Base-by-base conservation (phyloP, 2,113 vertebrate genomes). In the Elachura formosa region DNA sequence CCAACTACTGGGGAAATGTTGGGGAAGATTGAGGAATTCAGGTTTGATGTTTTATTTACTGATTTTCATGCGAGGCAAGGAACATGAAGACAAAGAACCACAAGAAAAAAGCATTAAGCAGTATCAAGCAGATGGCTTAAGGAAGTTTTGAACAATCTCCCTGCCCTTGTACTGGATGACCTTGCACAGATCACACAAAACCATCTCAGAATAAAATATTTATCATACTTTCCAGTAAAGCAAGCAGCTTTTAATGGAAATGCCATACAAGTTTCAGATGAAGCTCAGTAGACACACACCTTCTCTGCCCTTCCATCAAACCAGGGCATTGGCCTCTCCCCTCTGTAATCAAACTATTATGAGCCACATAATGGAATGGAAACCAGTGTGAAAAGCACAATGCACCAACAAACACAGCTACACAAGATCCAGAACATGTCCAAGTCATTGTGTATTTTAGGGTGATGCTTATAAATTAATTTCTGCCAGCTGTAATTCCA, bases 381-480 rank as follows among this genome's bases (percentile, higher is more conserved):
- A 84, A 71, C 5, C n/a, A 48, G 38, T 5, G 25, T n/a, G 69
- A 68, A 61, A 89, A 84, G 45, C 61, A 23, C 34, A 89, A 46
- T 1, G 17, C 69, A 59, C 28, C 48, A 28, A 71, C 23, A 54
- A 86, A 31, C 6, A 12, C 38, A 48, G 56, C 45, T 36, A 52
- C 7, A 15, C 1, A 12, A 55, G 24, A 59, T 13, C 77, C 77
- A 5, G 18, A 84, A 77, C 0, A 2, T 8, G 19, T 5, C 64
- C 26, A 1, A 0, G 0, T 11, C 21, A 4, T 6, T 52, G 40
- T 11, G 12, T 31, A 18, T 48, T 71, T 84, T 6, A 52, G 48
- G 61, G 1, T 33, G 45, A 78, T 15, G 58, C 36, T 75, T 68
- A 34, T 11, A 79, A 79, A 87, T 29, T 59, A 36, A 89, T 72